Evolutionary conservation across 2,113 vertebrate genomes (phyloP).

Genomic region (Aramus guarauna): DNA sequence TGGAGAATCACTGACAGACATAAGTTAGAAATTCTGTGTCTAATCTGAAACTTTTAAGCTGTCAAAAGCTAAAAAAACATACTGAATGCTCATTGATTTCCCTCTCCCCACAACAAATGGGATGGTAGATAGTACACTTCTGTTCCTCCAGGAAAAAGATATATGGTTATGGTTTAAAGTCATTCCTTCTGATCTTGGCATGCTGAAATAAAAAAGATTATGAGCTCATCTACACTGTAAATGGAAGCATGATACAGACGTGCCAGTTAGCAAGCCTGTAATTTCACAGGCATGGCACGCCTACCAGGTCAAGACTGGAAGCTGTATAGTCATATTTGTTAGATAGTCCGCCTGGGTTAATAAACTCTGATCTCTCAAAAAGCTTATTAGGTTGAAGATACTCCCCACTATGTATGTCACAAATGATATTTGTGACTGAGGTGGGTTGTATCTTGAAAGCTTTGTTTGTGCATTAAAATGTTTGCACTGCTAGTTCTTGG

Average conservation of each 20-base stretch:
- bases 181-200: neutral
- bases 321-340: neutral
- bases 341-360: neutral
- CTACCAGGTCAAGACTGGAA: neutral
- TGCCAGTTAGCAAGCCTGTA: neutral
- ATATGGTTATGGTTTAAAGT: neutral
- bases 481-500: neutral
- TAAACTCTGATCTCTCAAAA: conserved; percentile 1
- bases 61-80: neutral
- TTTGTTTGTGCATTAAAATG: neutral
- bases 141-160: neutral
- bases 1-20: neutral
- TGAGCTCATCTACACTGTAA: neutral
- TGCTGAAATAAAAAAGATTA: neutral
- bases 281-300: neutral
- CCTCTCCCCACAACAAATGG: neutral
- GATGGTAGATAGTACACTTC: neutral
- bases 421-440: neutral
- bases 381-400: neutral
- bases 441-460: neutral
- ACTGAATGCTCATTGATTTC: too few relatives aligned
- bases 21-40: neutral
- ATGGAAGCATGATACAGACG: neutral
- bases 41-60: neutral
- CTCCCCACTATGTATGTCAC: neutral